Evolutionary conservation across 2,113 vertebrate genomes (phyloP), one percentile per base, ranked within the genome.

Genomic region (Emydocephalus ijimae): DNA sequence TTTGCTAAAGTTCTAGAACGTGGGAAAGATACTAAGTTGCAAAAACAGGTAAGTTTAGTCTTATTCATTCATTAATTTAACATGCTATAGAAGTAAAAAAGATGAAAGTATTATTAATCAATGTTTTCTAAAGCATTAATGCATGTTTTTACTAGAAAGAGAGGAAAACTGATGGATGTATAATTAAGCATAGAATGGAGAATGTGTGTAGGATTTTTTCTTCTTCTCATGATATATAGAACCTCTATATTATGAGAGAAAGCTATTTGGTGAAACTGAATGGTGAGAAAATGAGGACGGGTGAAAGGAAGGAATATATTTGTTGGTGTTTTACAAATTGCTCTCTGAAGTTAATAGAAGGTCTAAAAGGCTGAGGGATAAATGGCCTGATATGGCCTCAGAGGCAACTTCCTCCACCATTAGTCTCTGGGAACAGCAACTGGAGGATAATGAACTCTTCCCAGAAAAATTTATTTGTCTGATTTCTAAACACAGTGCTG

Each of bases 1-100:
- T 99, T 99, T 94, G 98, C 98, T 93, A 99, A 99, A 94, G 98
- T 99, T 34, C 96, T 99, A 93, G 97, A 98, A 95, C 97, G 99
- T 94, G 99, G 98, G 26, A 98, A 96, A 90, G 91, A 95, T 50
- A 96, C 98, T 57, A 97, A 94, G 86, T 97, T 97, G 85, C 99
- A 99, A 96, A 99, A 98, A 94, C 97, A 98, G 98, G 99, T 99
- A 95, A n/a, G 95, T 93, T 61, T 26, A 91, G 2, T 54, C 91
- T 94, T 43, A 0, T 43, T 50, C 64, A 39, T 85, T 34, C 29
- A 12, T 6, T 56, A 57, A 29, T 56, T 34, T 55, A 24, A 54
- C 26, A 26, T 57, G 12, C 20, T 64, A 64, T 1, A 45, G 85
- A 39, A 23, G 2, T 23, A 89, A 59, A 45, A 57, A 54, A 39